Evolutionary conservation across 2,113 vertebrate genomes (phyloP), one percentile per base, ranked within the genome.

Genomic region (Merops nubicus): DNA sequence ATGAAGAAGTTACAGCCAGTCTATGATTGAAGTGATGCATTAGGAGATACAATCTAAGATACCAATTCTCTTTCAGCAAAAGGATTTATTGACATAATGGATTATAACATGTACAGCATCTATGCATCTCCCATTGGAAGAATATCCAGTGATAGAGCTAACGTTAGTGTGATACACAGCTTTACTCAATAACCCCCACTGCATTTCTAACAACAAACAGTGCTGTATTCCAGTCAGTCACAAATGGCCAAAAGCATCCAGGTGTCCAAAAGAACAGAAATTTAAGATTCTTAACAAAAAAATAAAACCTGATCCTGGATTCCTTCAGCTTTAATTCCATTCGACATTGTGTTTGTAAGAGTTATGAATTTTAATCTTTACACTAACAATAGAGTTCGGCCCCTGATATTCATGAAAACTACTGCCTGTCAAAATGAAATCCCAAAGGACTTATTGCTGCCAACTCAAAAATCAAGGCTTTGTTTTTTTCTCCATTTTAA

Each of bases 61-160:
- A 94, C 64, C 31, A 12, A 34, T 68, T 82, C 93, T 96, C 56
- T 85, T 94, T 96, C 88, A 96, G 93, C 89, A 96, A 96, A 91
- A 83, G 85, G 84, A 82, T 98, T 98, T 98, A 98, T 98, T 98
- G 97, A 96, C 72, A 93, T 92, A 95, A 96, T 43, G 97, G 96
- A 96, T 95, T 94, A 96, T 96, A 95, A 97, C 96, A 94, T 38
- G 91, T 97, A 98, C 94, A 97, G 96, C 92, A 97, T 97, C 96
- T 97, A 96, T 93, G 96, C 91, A 93, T 96, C 97, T 98, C 97
- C 96, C 97, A 98, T 97, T 96, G 96, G 97, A 98, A 97, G 95
- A 97, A 96, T 95, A 98, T 95, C 96, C 97, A 97, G 97, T 96
- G 94, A 96, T 79, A 96, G 75, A 85, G 85, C 92, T 92, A 96